Conservation (phyloP, 2,113 vertebrate genomes). For the Barbus barbus region DNA sequence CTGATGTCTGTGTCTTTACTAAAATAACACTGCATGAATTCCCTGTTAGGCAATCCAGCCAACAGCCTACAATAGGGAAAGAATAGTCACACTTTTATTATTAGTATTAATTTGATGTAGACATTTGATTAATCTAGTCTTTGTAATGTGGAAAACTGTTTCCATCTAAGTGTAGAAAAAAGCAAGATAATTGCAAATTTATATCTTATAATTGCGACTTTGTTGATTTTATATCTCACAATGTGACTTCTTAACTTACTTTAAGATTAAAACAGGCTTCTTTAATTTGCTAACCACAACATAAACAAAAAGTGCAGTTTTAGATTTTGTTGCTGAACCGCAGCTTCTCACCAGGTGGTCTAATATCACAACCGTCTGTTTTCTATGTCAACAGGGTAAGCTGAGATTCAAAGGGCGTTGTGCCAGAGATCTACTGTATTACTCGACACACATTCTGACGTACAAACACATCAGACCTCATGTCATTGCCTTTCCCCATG, state of each 20-base stretch:
- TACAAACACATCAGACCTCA: neutral
- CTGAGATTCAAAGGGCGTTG: conserved; percentile 2
- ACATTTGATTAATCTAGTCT: neutral
- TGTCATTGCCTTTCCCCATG: neutral
- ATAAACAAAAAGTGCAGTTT: neutral
- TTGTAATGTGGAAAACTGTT: neutral
- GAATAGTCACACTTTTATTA: neutral
- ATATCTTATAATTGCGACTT: neutral
- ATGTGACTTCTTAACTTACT: neutral
- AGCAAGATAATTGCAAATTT: neutral
- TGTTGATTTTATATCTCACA: neutral
- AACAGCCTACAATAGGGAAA: neutral
- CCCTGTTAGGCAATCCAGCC: neutral
- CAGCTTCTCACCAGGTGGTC: conserved; percentile 5
- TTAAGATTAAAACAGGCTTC: neutral
- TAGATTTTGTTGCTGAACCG: neutral
- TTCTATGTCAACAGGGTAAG: conserved; percentile 34
- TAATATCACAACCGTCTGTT: conserved; percentile 4
- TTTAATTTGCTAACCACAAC: neutral
- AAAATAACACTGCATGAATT: conserved; percentile 4
- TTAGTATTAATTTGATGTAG: neutral
- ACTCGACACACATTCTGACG: conserved; percentile 33
- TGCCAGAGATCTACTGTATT: conserved; percentile 14
- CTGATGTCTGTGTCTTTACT: neutral
- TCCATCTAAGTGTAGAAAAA: neutral